Evolutionary conservation across 1,140 invertebrate genomes (phyloP), one percentile per base, ranked within the genome.

Genomic region (Uloborus diversus): DNA sequence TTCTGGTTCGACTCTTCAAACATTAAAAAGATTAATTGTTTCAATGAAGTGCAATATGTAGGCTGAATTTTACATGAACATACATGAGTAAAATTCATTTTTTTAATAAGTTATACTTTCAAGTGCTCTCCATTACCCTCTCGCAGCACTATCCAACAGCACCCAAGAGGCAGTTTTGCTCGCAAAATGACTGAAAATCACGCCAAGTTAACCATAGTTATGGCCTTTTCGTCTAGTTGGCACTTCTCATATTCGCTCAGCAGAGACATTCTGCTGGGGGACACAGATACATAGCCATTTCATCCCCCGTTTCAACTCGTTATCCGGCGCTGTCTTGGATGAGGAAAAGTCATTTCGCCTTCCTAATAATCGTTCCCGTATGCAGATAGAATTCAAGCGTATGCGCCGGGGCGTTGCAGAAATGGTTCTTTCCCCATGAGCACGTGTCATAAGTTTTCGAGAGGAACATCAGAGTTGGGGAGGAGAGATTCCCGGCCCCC

Each of bases 391-490:
- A 42, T 9, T n/a, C 9, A 17, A 42, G 37, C 17, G 37, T 42
- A 42, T 42, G 37, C 37, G 37, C 37, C 37, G 53, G 13, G 69
- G 25, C 14, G 53, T n/a, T n/a, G 17, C 66, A 27, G 28, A 51
- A 68, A 68, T 68, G 42, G 66, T 51, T n/a, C 33, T 20, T 23
- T 17, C 14, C 27, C 42, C 17, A 25, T 56, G 66, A 70, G 35
- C 61, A 73, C 69, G 69, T 73, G 69, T 42, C 69, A 59, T 73
- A 73, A 70, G 49, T 56, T 70, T 56, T 33, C 35, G 68, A 32
- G 51, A 32, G 23, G 49, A 27, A 14, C 23, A 20, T 42, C 51
- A n/a, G 30, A 68, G 42, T 32, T 68, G 65, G 30, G 35, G 49
- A 32, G 17, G 51, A n/a, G 4, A 17, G 4, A 35, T 25, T 9